Base-by-base conservation (phyloP, 2,113 vertebrate genomes). In the Arvicanthis niloticus region DNA sequence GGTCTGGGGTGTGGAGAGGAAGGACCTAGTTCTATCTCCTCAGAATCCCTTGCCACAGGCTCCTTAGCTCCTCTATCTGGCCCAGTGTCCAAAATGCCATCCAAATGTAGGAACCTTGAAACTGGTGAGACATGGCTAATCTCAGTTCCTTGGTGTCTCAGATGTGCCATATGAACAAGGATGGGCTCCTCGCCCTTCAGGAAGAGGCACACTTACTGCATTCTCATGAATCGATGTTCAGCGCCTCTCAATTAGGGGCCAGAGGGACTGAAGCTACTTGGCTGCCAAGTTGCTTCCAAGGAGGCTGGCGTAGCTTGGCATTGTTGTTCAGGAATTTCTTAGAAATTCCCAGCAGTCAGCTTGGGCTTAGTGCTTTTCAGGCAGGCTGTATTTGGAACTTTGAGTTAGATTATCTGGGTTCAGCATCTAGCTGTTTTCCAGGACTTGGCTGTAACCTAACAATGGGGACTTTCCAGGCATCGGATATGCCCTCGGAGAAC, bases 11-110 rank as follows among this genome's bases (percentile, higher is more conserved):
- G 31, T 37, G 56, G 31, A 16, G 34, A 9, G 68, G 73, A 29
- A 67, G 8, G 45, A 5, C 0, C 9, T 1, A 10, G 29, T 53
- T 13, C 29, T 1, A 0, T 17, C 3, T n/a, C 29, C 80, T 5
- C 1, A 11, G 3, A 7, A 31, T 85, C 26, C 81, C 81, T 65
- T 29, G 26, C 40, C 34, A 70, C 5, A 37, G 45, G 16, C 45
- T 73, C 84, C 68, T 85, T 62, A 22, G 10, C 22, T 48, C 45
- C 31, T 15, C 45, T 19, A 5, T 56, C 0, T 12, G n/a, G 70
- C 53, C 37, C 15, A 22, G 29, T 60, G 65, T 45, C 88, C 7
- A 6, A 2, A 31, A 40, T 86, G 48, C 56, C 34, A 45, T 31
- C 62, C 17, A 16, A 42, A 37, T 9, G 10, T 19, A 22, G 34